Evolutionary conservation across 2,888 invertebrate species (phyloP), one percentile per base, ranked within the genome.

Genomic region (Apamea epomidion): DNA sequence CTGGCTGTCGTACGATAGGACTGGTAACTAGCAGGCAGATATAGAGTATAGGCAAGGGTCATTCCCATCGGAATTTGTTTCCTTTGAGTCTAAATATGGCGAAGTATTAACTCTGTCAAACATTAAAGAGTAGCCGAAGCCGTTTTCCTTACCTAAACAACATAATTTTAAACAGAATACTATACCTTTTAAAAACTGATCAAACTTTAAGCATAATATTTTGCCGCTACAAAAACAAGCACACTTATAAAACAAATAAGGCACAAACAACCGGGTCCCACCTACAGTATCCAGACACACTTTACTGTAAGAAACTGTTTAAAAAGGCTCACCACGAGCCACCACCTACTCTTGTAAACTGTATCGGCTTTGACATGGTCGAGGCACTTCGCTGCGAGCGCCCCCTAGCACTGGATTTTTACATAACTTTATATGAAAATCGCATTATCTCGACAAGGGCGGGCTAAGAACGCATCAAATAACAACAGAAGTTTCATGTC

Each of bases 371-470:
- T 87, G 87, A 74, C 71, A 74, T 82, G 83, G 77, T 60, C 84
- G 70, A 75, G 74, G 76, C 81, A 85, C 88, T 87, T 86, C 86
- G 86, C 86, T 91, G 91, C 93, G 91, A 93, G 90, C 90, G 87
- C 84, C 83, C 89, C 90, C 85, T 88, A 85, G 84, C 84, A 86
- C 81, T 69, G 77, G 86, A 82, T 91, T 92, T 93, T 94, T 93
- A 92, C 94, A 93, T 94, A 93, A 93, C 91, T 93, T 92, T 93
- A 89, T 94, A 92, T 92, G 92, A 92, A 93, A 93, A 94, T 92
- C 91, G 87, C 90, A 92, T 94, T 94, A 93, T 90, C 91, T 90
- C 81, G 80, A 82, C 74, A 75, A 85, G 68, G 69, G 84, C 62
- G 85, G 80, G 54, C 37, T 76, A 54, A 14, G 32, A 60, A 76